Percentiles rank a stretch among this genome's conserved stretches.
These are phyloP conservation scores for Mactromeris polynyma DNA, from an alignment of 2,888 invertebrate genomes.

Conservation along the genomic window DNA sequence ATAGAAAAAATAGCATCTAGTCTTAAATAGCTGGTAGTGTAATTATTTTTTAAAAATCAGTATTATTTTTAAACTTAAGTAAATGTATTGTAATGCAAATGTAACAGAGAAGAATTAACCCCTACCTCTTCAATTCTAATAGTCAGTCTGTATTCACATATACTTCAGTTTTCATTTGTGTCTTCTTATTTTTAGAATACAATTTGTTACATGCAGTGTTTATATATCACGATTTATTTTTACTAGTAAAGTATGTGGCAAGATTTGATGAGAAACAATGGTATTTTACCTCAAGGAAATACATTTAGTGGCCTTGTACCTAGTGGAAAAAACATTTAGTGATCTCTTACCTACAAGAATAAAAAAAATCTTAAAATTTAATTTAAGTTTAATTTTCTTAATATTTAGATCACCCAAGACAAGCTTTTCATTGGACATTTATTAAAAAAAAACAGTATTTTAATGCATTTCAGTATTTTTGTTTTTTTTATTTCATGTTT, in stretches of 20 bases:
- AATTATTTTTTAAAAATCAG: neutral
- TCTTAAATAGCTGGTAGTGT: neutral
- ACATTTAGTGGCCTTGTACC: neutral
- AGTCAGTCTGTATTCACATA: neutral
- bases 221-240: neutral
- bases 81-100: neutral
- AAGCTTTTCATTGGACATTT: neutral
- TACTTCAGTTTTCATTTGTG: neutral
- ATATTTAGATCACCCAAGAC: neutral
- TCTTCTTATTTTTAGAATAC: neutral
- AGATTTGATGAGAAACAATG: too few species aligned
- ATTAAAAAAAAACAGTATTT: neutral
- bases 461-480: neutral
- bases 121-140: neutral
- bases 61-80: neutral
- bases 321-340: neutral
- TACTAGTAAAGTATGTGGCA: too few species aligned
- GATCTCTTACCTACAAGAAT: too few species aligned
- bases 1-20: neutral
- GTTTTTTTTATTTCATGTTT: neutral
- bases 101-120: neutral
- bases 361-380: too few species aligned
- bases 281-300: too few species aligned
- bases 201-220: neutral
- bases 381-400: too few species aligned